A percentile compares a stretch with the other conserved stretches of the same genome.
Evolutionary conservation across 2,113 vertebrate genomes (phyloP).

Genomic region (Columba janthina): DNA sequence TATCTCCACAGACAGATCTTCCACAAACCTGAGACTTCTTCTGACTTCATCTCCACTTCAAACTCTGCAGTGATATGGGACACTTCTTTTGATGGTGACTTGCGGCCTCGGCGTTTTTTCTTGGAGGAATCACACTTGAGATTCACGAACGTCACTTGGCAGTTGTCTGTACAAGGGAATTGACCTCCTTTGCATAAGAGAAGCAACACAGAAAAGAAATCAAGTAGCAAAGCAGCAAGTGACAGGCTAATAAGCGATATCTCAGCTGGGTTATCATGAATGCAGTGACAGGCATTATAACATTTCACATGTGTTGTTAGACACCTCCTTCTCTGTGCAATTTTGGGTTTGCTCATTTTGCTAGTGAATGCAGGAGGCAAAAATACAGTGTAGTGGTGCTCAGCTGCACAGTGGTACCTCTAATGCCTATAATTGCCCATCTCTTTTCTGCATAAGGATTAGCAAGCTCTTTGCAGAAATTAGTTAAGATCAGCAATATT

Average conservation of each 20-base stretch:
- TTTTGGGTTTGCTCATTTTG: background rate
- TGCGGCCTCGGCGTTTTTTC: slow-evolving; percentile 90
- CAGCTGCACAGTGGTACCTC: background rate
- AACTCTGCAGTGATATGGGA: slow-evolving; percentile 94
- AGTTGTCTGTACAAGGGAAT: slow-evolving; percentile 87
- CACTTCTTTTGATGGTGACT: slow-evolving; percentile 92
- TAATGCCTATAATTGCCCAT: background rate
- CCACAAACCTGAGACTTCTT: slow-evolving; percentile 88
- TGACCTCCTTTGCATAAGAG: slow-evolving; percentile 67
- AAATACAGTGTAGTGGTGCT: background rate
- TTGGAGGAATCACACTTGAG: slow-evolving; percentile 96
- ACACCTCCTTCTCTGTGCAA: background rate
- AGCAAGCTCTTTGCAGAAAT: background rate
- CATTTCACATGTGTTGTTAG: background rate
- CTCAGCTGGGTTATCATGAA: background rate
- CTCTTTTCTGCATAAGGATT: background rate
- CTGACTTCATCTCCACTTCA: slow-evolving; percentile 90
- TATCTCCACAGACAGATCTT: background rate
- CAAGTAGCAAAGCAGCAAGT: background rate
- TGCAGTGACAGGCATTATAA: background rate
- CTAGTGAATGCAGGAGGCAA: background rate
- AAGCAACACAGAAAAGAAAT: slow-evolving; percentile 5
- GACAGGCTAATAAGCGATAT: background rate
- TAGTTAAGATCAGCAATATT: background rate
- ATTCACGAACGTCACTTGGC: slow-evolving; percentile 91